Base-by-base conservation (phyloP, 2,888 invertebrate species). In the Nemotelus nigrinus region DNA sequence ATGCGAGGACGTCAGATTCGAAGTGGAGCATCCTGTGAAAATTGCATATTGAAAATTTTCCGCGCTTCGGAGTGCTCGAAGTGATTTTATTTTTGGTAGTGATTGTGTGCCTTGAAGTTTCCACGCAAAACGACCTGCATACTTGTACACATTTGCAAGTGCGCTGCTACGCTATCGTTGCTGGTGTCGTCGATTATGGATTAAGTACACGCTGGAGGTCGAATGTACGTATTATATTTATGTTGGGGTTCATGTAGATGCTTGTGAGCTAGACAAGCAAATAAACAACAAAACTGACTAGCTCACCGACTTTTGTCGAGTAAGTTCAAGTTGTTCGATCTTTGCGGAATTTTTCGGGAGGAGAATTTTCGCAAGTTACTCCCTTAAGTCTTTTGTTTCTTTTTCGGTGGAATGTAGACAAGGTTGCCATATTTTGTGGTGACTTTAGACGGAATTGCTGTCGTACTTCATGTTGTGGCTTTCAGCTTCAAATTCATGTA, bases 111-210 rank as follows among this genome's bases (percentile, higher is more conserved):
- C 53, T 70, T 8, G 7, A 70, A 70, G 41, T 41, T 55, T 70
- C 53, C 5, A 70, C 70, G 70, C 53, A 48, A 70, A 70, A 70
- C 25, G 55, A n/a, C n/a, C n/a, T 44, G n/a, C n/a, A 53, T 6
- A 53, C 44, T 7, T 53, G 10, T 43, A 8, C 43, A 41, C 47
- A 41, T 55, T 41, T 43, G 41, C 41, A 7, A 43, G 3, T 7
- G 60, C 57, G 57, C n/a, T 25, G 3, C 67, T 47, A 67, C 50
- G 50, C 50, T 2, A 44, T 25, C 67, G 7, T 47, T 25, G 25
- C 6, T 47, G 50, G 47, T 70, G 70, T 70, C 70, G 70, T 50
- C 74, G 63, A 74, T 74, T 57, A 74, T 74, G 74, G 74, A 74
- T 74, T 74, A 74, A 74, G 41, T 74, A 48, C 63, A 74, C 57